Conservation (phyloP, 2,888 invertebrate genomes). For the Pammene aurita region DNA sequence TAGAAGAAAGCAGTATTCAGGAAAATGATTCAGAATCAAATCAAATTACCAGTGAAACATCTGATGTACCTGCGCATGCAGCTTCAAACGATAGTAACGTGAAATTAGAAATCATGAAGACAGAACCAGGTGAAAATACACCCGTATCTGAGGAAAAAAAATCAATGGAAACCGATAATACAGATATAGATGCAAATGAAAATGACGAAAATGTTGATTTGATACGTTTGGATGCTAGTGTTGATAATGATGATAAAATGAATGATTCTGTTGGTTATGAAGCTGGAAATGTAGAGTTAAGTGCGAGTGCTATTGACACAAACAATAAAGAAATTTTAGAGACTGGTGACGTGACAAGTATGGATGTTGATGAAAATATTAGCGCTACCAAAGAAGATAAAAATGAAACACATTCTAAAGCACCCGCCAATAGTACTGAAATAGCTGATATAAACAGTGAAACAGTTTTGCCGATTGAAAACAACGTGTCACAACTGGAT, state of each 20-base stretch:
- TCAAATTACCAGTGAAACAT: not conserved
- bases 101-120: not conserved
- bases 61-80: not conserved
- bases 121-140: not conserved
- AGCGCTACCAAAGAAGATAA: not conserved
- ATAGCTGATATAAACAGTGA: not conserved
- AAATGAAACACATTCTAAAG: not conserved
- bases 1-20: constrained; percentile 7
- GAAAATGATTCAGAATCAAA: not conserved
- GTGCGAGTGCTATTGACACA: not conserved
- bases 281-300: not conserved
- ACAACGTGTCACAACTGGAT: not conserved
- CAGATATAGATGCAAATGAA: not conserved
- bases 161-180: constrained; percentile 16
- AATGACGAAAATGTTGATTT: constrained; percentile 15
- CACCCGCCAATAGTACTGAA: not conserved
- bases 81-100: not conserved
- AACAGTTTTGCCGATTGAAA: not conserved
- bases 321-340: not conserved
- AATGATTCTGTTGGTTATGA: constrained; percentile 6
- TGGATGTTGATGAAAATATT: constrained; percentile 20
- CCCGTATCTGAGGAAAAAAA: not conserved
- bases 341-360: not conserved
- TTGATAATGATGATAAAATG: not conserved
- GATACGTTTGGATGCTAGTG: not conserved